Evolutionary conservation across 1,140 invertebrate genomes (phyloP).

Genomic region (Neoseiulus cucumeris): DNA sequence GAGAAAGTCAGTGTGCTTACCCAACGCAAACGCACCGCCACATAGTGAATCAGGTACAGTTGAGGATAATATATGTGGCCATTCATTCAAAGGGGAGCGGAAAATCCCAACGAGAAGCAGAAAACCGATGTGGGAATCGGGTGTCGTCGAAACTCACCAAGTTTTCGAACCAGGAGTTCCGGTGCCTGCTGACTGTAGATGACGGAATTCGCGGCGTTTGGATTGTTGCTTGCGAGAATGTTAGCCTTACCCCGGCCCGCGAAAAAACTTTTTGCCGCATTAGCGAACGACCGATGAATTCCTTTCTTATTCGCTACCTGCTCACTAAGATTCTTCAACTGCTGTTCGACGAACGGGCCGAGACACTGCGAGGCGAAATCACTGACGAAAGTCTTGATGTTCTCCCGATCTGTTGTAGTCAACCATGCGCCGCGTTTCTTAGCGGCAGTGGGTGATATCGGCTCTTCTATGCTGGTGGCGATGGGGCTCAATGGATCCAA

Average conservation of each 20-base stretch:
- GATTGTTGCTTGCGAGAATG: not conserved
- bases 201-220: slow-evolving; percentile 42
- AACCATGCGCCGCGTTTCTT: slow-evolving; percentile 43
- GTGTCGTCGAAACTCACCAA: slow-evolving; percentile 25
- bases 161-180: slow-evolving; percentile 70
- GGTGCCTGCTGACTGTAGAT: slow-evolving; percentile 60
- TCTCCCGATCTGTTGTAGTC: slow-evolving; percentile 56
- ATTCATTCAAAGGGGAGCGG: too few relatives aligned
- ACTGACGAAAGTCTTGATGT: slow-evolving; percentile 57
- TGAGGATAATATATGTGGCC: not conserved
- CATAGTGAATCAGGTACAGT: not conserved
- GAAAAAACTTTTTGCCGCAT: slow-evolving; percentile 85
- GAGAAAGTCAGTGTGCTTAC: not conserved
- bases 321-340: slow-evolving; percentile 60
- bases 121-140: not conserved
- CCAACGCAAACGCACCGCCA: not conserved
- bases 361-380: slow-evolving; percentile 70
- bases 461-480: not conserved
- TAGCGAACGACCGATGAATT: slow-evolving; percentile 69
- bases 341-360: slow-evolving; percentile 68
- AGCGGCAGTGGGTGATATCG: not conserved
- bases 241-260: slow-evolving; percentile 39
- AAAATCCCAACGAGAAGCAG: too few relatives aligned
- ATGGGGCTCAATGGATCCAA: not conserved
- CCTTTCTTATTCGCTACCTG: slow-evolving; percentile 62